Base-by-base conservation (phyloP, 2,113 vertebrate genomes). In the Dasyprocta punctata region DNA sequence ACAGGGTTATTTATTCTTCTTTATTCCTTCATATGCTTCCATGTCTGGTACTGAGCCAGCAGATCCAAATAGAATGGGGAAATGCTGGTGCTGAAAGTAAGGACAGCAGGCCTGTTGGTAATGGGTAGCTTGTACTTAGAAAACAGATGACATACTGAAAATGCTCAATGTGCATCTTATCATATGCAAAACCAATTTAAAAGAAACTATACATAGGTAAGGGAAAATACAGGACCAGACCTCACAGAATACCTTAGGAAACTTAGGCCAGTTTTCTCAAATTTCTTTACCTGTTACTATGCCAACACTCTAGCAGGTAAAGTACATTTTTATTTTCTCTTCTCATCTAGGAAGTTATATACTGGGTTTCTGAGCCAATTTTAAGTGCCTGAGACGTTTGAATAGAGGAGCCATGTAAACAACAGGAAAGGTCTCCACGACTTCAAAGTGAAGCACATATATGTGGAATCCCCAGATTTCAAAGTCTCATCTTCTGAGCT, bases 101-200 rank as follows among this genome's bases (percentile, higher is more conserved):
- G 95, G 82, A 97, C 75, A 88, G 97, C 97, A 97, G 47, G 83
- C 77, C 83, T 89, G 54, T 83, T 71, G 87, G 91, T 95, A 88
- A 87, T 69, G 75, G 67, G 87, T 75, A 96, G 92, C 95, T 97
- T 94, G 94, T 87, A 95, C 96, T 28, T 98, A 97, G 95, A 90
- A 90, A 96, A 24, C 9, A 93, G 96, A 95, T 52, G 33, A 97
- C 3, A 91, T 61, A 73, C 1, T 93, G 88, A 88, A 98, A 97
- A 96, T 96, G 95, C 96, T 97, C 96, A 92, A 92, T 26, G 90
- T 96, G 97, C 95, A 81, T 97, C 96, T 96, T 97, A 98, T 95
- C 95, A 98, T 97, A 98, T 90, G 93, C 95, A 98, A 98, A 98
- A 44, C 26, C 96, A 98, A 96, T 97, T 89, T 97, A 96, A 93